These are phyloP conservation scores for Teleogryllus oceanicus DNA, from an alignment of 2,888 invertebrate genomes.

Conservation along the genomic window DNA sequence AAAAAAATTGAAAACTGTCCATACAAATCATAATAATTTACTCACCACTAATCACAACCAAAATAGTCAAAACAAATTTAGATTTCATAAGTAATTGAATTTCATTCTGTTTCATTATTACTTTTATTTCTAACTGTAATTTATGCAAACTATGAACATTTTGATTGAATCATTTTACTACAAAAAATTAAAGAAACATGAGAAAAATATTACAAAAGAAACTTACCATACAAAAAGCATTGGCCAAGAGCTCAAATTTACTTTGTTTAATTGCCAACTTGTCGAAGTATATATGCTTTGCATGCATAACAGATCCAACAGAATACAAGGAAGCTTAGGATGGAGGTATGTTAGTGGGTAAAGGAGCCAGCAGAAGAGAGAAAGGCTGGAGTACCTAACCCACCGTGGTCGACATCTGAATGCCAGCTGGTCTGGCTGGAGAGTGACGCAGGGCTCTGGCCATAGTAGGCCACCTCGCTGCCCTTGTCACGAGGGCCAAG, in stretches of 20 bases:
- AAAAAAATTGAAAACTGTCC: background rate
- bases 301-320: slow-evolving; percentile 18
- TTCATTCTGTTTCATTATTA: background rate
- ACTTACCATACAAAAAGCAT: slow-evolving; percentile 3
- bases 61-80: background rate
- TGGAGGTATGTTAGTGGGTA: background rate
- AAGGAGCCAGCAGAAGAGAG: background rate
- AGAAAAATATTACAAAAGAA: background rate
- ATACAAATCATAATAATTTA: background rate
- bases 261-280: background rate
- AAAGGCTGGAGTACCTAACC: slow-evolving; percentile 37
- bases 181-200: slow-evolving; percentile 5
- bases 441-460: slow-evolving; percentile 52
- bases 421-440: slow-evolving; percentile 52
- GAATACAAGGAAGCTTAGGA: background rate
- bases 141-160: background rate
- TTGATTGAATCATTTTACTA: background rate
- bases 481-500: slow-evolving; percentile 46
- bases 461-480: slow-evolving; percentile 52
- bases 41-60: slow-evolving; percentile 18
- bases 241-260: background rate
- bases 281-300: background rate
- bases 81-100: background rate
- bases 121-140: background rate
- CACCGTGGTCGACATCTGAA: slow-evolving; percentile 53